A percentile compares a stretch with the other conserved stretches of the same genome.
These are phyloP conservation scores for Automeris io DNA, from an alignment of 2,888 invertebrate species.

Conservation along the genomic window DNA sequence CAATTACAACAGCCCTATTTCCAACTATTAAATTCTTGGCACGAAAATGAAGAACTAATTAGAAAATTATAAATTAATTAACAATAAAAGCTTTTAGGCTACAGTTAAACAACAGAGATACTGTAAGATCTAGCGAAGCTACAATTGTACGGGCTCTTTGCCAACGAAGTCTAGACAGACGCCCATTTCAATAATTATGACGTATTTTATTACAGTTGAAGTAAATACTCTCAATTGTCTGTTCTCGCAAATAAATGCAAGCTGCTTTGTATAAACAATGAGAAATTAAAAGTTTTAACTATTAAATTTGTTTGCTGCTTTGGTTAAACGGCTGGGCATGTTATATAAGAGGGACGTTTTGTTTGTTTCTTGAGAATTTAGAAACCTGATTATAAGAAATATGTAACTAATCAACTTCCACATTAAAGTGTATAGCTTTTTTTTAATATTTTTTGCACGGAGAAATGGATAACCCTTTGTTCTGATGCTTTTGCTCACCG, in stretches of 20 bases:
- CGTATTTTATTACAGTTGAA: slow-evolving; percentile 4
- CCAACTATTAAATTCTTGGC: slow-evolving; percentile 10
- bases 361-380: too few relatives aligned
- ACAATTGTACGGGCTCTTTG: slow-evolving; percentile 49
- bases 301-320: not conserved
- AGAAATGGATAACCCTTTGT: too few relatives aligned
- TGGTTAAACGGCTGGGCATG: not conserved
- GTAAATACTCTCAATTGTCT: slow-evolving; percentile 16
- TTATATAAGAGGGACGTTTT: not conserved
- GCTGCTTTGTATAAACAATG: slow-evolving; percentile 16
- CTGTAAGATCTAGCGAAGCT: slow-evolving; percentile 49
- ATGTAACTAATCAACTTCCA: too few relatives aligned
- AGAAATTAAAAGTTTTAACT: slow-evolving; percentile 2
- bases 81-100: slow-evolving; percentile 46
- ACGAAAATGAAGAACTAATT: slow-evolving; percentile 46
- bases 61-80: slow-evolving; percentile 67
- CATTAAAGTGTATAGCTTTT: too few relatives aligned
- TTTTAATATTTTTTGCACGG: too few relatives aligned
- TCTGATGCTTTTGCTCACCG: too few relatives aligned
- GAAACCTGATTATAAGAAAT: too few relatives aligned
- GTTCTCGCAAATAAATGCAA: slow-evolving; percentile 19
- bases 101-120: slow-evolving; percentile 44
- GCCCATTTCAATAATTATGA: slow-evolving; percentile 48
- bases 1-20: not conserved
- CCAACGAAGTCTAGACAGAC: slow-evolving; percentile 41